These are phyloP conservation scores for Indicator maculatus DNA, from an alignment of 2,113 vertebrate species.

Conservation along the genomic window DNA sequence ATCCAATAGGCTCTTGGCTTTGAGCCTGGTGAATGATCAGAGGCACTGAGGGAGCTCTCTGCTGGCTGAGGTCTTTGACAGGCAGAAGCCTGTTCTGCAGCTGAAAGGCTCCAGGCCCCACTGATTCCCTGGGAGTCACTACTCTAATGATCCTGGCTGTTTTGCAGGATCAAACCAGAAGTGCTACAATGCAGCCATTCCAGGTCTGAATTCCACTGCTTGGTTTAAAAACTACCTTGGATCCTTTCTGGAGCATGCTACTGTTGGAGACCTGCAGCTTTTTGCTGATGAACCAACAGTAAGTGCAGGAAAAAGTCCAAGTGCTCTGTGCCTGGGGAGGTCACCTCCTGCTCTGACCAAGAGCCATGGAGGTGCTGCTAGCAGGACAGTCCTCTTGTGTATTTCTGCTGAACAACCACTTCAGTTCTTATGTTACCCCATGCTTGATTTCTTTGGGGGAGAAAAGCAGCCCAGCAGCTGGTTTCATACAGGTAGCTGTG, in stretches of 20 bases:
- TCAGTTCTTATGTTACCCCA: not conserved
- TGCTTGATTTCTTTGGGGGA: not conserved
- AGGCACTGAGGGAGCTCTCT: not conserved
- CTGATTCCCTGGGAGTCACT: not conserved
- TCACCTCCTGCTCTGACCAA: not conserved
- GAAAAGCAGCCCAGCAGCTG: not conserved
- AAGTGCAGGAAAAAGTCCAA: not conserved
- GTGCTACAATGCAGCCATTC: not conserved
- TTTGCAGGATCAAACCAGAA: slow-evolving; percentile 19
- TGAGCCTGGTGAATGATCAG: not conserved
- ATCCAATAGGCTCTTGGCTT: accelerated
- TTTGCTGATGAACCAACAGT: slow-evolving; percentile 55
- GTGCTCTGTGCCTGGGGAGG: not conserved
- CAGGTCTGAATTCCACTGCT: slow-evolving; percentile 17
- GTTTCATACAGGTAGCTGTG: not conserved
- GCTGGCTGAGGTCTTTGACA: not conserved
- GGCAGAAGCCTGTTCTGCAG: not conserved
- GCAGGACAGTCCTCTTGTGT: not conserved
- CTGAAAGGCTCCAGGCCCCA: accelerated
- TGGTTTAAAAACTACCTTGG: slow-evolving; percentile 59
- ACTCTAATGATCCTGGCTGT: not conserved
- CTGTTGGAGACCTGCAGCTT: slow-evolving; percentile 31
- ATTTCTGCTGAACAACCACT: not conserved
- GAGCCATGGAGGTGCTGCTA: not conserved
- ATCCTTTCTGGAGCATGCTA: slow-evolving; percentile 46